Evolutionary conservation across 2,113 vertebrate species (phyloP), one percentile per base, ranked within the genome.

Genomic region (Dissostichus mawsoni): DNA sequence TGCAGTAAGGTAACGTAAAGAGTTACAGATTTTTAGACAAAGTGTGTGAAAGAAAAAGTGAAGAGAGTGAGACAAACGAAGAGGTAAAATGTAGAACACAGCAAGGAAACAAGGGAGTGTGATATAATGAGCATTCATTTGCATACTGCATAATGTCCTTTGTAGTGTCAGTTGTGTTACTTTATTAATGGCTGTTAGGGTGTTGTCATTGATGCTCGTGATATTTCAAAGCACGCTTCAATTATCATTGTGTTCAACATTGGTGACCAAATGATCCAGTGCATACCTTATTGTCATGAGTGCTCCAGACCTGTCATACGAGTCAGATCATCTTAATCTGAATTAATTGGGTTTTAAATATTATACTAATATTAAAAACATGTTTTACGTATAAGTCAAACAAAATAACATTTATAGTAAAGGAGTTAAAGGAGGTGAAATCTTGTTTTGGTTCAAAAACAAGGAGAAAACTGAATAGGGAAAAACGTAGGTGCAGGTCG

Each of bases 141-240:
- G 74, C 69, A 78, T 77, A 44, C 55, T 16, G 57, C 16, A 77
- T 87, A 61, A 74, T 61, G 8, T 61, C 68, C 75, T 82, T 80
- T 82, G 67, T 62, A 44, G 66, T 67, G 48, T 80, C 57, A 48
- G 18, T 76, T 69, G 77, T 52, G 48, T 82, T 81, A 10, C 69
- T 85, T 82, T 81, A 62, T 80, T 80, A 73, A 72, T 78, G 72
- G 36, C 69, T 83, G 71, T 80, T 69, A 18, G 66, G 36, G 5
- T 33, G 36, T 73, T 82, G 67, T 63, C 71, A 55, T 73, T 79
- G 44, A 74, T 86, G 73, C 56, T 36, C 41, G 17, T 71, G 53
- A 69, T 61, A 80, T 87, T 67, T 76, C 52, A 65, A 23, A 73
- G 48, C 14, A 64, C 33, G 52, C 44, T 36, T 62, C 48, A 17